These are phyloP conservation scores for Stomatorhinus walkeri DNA, from an alignment of 2,797 vertebrate genomes.

Conservation along the genomic window DNA sequence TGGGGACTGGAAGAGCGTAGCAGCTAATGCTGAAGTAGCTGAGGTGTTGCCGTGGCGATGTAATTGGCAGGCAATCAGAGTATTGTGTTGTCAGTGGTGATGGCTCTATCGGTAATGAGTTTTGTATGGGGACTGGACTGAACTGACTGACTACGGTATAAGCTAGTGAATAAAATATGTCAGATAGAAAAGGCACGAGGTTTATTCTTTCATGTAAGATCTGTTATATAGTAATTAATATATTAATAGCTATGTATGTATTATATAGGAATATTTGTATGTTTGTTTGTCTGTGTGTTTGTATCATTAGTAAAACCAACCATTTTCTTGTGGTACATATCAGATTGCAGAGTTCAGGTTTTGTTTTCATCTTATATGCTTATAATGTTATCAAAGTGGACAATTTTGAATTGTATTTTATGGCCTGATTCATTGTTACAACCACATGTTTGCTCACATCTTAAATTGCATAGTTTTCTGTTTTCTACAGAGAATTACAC, in stretches of 20 bases:
- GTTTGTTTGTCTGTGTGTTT: not conserved
- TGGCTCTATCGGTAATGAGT: not conserved
- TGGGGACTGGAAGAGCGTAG: not conserved
- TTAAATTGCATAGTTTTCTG: not conserved
- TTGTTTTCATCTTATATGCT: not conserved
- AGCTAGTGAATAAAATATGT: not conserved
- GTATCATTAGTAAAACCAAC: not conserved
- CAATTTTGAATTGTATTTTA: not conserved
- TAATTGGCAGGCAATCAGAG: not conserved
- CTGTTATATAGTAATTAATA: not conserved
- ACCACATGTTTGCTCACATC: not conserved
- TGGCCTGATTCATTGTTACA: not conserved
- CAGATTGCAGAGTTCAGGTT: not conserved
- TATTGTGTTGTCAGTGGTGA: not conserved
- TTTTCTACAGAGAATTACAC: not conserved
- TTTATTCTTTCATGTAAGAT: not conserved
- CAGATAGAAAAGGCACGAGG: not conserved
- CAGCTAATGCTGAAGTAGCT: not conserved
- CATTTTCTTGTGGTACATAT: not conserved
- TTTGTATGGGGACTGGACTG: not conserved
- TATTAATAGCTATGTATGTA: not conserved
- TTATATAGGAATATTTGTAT: not conserved
- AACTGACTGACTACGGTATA: not conserved
- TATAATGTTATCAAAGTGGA: not conserved
- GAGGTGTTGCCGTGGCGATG: not conserved